These are phyloP conservation scores for Hemicordylus capensis DNA, from an alignment of 2,113 vertebrate species.

Conservation along the genomic window DNA sequence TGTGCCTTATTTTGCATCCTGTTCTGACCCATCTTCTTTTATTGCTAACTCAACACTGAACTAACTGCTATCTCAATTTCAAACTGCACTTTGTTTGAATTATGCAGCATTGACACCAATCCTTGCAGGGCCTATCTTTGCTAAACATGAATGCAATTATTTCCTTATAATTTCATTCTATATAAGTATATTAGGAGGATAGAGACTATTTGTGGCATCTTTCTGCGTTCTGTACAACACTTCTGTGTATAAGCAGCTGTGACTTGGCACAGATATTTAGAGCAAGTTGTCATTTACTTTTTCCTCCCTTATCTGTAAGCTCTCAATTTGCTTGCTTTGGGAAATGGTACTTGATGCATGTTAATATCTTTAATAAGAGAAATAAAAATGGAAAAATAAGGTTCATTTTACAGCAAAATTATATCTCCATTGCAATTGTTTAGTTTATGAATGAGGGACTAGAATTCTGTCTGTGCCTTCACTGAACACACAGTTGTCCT, in stretches of 20 bases:
- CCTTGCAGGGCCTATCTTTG: slow-evolving; percentile 1
- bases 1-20: neutral
- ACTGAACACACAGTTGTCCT: neutral
- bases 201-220: slow-evolving; percentile 19
- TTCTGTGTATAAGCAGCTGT: slow-evolving; percentile 41
- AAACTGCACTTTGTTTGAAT: neutral
- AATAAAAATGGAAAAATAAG: slow-evolving; percentile 7
- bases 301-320: slow-evolving; percentile 57
- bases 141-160: slow-evolving; percentile 35
- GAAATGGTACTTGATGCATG: slow-evolving; percentile 17
- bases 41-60: neutral
- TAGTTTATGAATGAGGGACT: neutral
- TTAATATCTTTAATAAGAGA: slow-evolving; percentile 9
- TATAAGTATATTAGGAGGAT: slow-evolving; percentile 24
- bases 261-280: slow-evolving; percentile 46
- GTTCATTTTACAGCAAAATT: neutral
- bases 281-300: slow-evolving; percentile 56
- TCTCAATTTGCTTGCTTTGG: slow-evolving; percentile 49
- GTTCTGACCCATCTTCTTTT: neutral
- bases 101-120: slow-evolving; percentile 21
- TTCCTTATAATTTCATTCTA: slow-evolving; percentile 27
- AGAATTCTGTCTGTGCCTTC: neutral
- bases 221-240: slow-evolving; percentile 2
- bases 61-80: slow-evolving; percentile 7
- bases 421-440: neutral